Base-by-base conservation (phyloP, 1,140 invertebrate species). In the Centruroides sculpturatus region DNA sequence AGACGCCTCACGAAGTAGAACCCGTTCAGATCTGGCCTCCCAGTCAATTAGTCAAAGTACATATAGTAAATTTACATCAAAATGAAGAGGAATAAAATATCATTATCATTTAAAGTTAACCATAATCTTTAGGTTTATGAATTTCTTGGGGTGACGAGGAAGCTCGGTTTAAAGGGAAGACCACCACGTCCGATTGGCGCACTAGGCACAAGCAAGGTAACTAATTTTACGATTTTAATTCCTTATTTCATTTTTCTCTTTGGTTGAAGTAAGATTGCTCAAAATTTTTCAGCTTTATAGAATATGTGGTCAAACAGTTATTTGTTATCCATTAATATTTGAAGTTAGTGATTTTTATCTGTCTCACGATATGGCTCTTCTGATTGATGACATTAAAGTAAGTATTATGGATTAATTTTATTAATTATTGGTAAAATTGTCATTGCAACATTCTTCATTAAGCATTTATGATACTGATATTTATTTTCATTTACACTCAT, bases 321-420 rank as follows among this genome's bases (percentile, higher is more conserved):
- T 99, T 4, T 98, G 95, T 73, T 99, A 98, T 76, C 95, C 96
- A 11, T 76, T 99, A 10, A 91, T 98, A 73, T 99, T 99, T 75
- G 96, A 99, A 78, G 86, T 97, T 2, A 92, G 88, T 3, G 94
- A 99, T 72, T 99, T 99, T 75, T 99, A 99, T 76, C 75, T 98
- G 23, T 97, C 95, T 67, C 84, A 96, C 70, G 96, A 99, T 71
- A 97, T 98, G 86, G 89, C 92, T 4, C 75, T 98, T 35, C 78
- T 99, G 3, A 97, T 99, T 61, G 92, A 99, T 72, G 93, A 99
- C 71, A 95, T 99, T 57, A 98, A 97, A 69, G 78, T 79, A 66
- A 62, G 64, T 67, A 47, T 34, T 3, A 41, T 5, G 41, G 8
- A 41, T 8, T 41, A 41, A 41, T 41, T 41, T 41, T 41, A 41